A percentile compares a stretch with the other conserved stretches of the same genome.
phyloP scores from a whole-genome alignment of 2,113 vertebrate species.

The Sylvilagus bachmani region DNA sequence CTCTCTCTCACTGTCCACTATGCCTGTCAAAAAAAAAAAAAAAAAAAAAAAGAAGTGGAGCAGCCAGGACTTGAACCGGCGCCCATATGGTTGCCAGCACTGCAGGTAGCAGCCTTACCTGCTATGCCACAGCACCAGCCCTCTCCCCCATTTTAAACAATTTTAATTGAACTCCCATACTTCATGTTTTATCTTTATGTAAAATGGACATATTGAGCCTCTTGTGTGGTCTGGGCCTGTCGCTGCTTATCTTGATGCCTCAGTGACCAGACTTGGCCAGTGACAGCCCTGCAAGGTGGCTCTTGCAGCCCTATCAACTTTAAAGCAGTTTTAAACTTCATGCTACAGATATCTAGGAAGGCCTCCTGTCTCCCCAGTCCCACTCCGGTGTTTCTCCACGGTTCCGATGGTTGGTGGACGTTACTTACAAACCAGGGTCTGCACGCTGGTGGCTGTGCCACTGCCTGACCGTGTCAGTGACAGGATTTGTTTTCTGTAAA shows the following conservation, averaged over 20 bases:
- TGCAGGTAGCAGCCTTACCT: too few species aligned
- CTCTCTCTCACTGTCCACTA: too few species aligned
- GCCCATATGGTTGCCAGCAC: too few species aligned
- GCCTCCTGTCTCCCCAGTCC: background rate
- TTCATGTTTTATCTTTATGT: background rate
- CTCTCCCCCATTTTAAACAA: background rate
- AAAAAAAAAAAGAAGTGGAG: too few species aligned
- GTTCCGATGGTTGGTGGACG: background rate
- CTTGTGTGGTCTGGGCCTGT: background rate
- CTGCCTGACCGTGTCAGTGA: background rate
- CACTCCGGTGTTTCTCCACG: background rate
- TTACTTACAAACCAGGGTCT: background rate
- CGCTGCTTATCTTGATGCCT: background rate
- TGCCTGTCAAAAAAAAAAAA: too few species aligned
- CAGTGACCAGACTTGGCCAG: background rate
- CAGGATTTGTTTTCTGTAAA: too few species aligned
- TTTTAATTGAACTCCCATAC: background rate
- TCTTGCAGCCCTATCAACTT: background rate
- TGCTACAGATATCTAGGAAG: background rate
- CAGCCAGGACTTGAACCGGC: too few species aligned
- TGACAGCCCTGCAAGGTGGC: background rate
- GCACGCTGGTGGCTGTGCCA: background rate
- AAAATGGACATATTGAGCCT: background rate
- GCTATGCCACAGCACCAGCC: too few species aligned
- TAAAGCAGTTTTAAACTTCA: background rate